Evolutionary conservation across 30 jellyfish, hydroid and myxozoan genomes (phyloP).

Genomic region (Cassiopea xamachana): DNA sequence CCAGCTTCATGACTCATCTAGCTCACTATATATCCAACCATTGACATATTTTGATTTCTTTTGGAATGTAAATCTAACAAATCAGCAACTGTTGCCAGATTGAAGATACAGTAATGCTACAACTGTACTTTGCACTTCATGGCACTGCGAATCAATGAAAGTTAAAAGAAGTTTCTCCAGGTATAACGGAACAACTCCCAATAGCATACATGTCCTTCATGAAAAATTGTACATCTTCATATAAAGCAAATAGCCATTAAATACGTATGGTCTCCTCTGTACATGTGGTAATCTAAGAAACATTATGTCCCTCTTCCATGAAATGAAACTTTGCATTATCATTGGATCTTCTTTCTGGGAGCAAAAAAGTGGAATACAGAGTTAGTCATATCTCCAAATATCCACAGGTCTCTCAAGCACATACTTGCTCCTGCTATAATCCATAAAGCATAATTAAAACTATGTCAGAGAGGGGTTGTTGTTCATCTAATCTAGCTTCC

Average conservation of each 20-base stretch:
- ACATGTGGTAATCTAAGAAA: background rate
- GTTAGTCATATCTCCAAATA: background rate
- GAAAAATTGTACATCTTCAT: slow-evolving; percentile 12
- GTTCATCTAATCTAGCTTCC: background rate
- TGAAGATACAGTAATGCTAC: too few relatives aligned
- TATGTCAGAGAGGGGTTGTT: background rate
- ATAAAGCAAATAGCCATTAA: background rate
- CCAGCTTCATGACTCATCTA: too few relatives aligned
- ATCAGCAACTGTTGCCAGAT: too few relatives aligned
- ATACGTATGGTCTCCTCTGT: background rate
- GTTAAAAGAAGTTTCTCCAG: background rate
- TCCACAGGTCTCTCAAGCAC: background rate
- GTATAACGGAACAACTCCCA: background rate
- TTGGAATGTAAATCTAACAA: too few relatives aligned
- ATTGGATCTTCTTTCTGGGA: too few relatives aligned
- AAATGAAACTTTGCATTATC: too few relatives aligned
- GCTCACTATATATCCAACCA: too few relatives aligned
- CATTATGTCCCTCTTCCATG: too few relatives aligned
- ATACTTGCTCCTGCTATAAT: background rate
- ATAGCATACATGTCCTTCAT: background rate
- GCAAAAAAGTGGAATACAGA: too few relatives aligned
- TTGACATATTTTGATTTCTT: too few relatives aligned
- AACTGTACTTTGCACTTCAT: background rate
- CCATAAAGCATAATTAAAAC: background rate
- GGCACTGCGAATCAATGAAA: background rate